Evolutionary conservation across 2,113 vertebrate species (phyloP), one percentile per base, ranked within the genome.

Genomic region (Tetrax tetrax): DNA sequence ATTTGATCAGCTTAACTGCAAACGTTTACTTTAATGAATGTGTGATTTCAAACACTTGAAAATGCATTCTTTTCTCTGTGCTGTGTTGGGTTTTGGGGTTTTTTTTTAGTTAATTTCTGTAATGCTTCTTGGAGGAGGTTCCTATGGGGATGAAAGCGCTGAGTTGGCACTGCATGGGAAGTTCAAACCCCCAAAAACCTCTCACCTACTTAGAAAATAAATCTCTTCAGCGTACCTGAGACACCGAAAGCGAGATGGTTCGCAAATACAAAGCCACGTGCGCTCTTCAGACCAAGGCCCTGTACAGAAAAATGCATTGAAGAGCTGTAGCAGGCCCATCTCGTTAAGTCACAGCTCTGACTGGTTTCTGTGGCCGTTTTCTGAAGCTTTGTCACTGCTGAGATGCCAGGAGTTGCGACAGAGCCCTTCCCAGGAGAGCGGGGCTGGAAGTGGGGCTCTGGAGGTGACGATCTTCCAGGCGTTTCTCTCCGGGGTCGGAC

Each of bases 391-490:
- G 35, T 25, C 16, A 7, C 72, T 23, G 11, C 38, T 22, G 76
- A 29, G 89, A 80, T 82, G 77, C 50, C 83, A 66, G 25, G 2
- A 54, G 61, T 56, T 84, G 89, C 48, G 8, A 60, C 93, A 87
- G 74, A 88, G 68, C 65, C 60, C n/a, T 60, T 94, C 89, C 94
- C 69, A 7, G 56, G 90, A 25, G 91, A 76, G 84, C 35, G 6
- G 80, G 77, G 72, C 65, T 53, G 82, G 83, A 45, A 70, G 74
- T 43, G 14, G 14, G 41, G 41, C 41, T 43, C 68, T 60, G 9
- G 9, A 59, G 75, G 41, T 43, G 15, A 14, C 28, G 8, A 15
- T 60, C 63, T 51, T 51, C 59, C 72, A 47, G n/a, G 60, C 70
- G 29, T 9, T 37, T 6, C 41, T 43, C 6, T 43, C 15, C 14